phyloP scores from a whole-genome alignment of 2,797 vertebrate species.

The Sciurus carolinensis region DNA sequence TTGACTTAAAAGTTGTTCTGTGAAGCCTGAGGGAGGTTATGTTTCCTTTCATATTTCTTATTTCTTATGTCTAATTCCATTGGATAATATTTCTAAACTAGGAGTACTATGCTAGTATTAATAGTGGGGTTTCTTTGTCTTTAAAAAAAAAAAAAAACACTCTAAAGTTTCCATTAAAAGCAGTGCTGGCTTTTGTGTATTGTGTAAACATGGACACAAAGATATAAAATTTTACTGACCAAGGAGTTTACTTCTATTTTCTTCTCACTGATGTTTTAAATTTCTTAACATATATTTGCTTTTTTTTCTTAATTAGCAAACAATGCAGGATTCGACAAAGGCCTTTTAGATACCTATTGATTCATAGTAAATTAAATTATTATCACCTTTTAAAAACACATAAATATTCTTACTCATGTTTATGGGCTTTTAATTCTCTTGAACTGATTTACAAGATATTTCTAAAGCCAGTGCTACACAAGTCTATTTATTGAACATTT shows the following conservation, averaged over 20 bases:
- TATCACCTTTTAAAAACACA: not conserved
- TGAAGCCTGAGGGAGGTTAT: not conserved
- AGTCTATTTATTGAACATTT: not conserved
- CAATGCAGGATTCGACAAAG: conserved; percentile 2
- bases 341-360: not conserved
- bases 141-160: not conserved
- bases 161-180: conserved; percentile 38
- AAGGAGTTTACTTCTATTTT: conserved; percentile 8
- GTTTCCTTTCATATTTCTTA: not conserved
- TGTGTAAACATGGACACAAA: not conserved
- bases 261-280: not conserved
- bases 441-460: conserved; percentile 1
- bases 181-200: not conserved
- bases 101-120: not conserved
- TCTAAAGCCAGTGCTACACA: not conserved
- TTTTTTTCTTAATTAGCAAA: not conserved
- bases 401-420: not conserved
- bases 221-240: not conserved
- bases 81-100: conserved; percentile 11
- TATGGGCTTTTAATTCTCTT: not conserved
- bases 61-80: conserved; percentile 19
- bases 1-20: not conserved
- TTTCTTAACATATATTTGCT: not conserved
- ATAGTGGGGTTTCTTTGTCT: conserved; percentile 8
- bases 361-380: not conserved